phyloP scores from a whole-genome alignment of 2,888 invertebrate species.

The Chydorus sphaericus region DNA sequence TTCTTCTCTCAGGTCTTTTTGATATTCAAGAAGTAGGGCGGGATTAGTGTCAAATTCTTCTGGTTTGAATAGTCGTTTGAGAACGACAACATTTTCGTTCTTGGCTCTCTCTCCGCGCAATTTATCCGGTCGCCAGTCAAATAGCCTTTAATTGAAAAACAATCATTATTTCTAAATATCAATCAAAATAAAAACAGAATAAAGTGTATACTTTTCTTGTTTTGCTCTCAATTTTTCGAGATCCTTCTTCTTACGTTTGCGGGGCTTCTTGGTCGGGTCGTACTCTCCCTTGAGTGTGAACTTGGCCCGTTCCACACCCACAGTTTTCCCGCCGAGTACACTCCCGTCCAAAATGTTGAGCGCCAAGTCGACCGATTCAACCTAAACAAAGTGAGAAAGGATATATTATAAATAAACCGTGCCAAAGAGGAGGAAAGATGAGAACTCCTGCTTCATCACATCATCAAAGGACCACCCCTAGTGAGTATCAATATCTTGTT shows the following conservation, averaged over 20 bases:
- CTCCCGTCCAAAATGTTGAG: slow-evolving; percentile 80
- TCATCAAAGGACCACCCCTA: too few species aligned
- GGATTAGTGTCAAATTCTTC: slow-evolving; percentile 80
- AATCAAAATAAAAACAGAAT: neutral
- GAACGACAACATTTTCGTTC: slow-evolving; percentile 77
- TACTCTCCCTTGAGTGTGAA: slow-evolving; percentile 90
- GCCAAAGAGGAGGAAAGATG: neutral
- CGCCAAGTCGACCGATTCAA: slow-evolving; percentile 87
- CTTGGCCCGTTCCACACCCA: slow-evolving; percentile 80
- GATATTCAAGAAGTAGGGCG: slow-evolving; percentile 72
- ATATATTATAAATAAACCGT: neutral
- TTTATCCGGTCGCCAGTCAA: slow-evolving; percentile 94
- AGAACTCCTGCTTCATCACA: neutral
- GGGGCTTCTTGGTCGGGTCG: slow-evolving; percentile 82
- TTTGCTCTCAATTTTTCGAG: slow-evolving; percentile 80
- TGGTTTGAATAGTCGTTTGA: slow-evolving; percentile 85
- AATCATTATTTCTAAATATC: neutral
- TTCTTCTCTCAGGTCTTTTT: slow-evolving; percentile 77
- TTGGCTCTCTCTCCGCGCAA: slow-evolving; percentile 69
- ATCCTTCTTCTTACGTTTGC: slow-evolving; percentile 68
- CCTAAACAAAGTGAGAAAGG: slow-evolving; percentile 32
- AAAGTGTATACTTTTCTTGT: slow-evolving; percentile 59
- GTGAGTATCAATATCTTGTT: neutral
- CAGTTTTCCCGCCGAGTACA: slow-evolving; percentile 56
- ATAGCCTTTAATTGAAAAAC: slow-evolving; percentile 41